phyloP scores from a whole-genome alignment of 2,888 invertebrate species.

The Cremastinae sp. region DNA sequence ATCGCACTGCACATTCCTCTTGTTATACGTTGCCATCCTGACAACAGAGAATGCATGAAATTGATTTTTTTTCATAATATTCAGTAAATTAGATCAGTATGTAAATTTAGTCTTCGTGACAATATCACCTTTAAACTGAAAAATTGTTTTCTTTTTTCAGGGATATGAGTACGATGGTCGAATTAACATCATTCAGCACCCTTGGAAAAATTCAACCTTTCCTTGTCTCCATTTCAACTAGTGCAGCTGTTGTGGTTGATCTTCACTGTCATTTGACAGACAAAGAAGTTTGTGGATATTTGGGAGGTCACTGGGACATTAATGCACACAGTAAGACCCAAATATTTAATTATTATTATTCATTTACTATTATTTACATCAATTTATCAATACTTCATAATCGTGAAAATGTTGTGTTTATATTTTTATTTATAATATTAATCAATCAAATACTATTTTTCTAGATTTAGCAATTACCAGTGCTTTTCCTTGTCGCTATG shows the following conservation, averaged over 20 bases:
- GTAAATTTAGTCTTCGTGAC: background rate
- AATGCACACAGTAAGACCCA: slow-evolving; percentile 91
- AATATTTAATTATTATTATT: too few relatives aligned
- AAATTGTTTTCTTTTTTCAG: slow-evolving; percentile 81
- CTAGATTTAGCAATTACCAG: slow-evolving; percentile 92
- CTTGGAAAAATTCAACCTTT: slow-evolving; percentile 96
- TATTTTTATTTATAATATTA: background rate
- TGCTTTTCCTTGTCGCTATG: slow-evolving; percentile 93
- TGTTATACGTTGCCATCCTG: too few relatives aligned
- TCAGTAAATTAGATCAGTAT: too few relatives aligned
- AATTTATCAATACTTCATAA: background rate
- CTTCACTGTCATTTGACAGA: slow-evolving; percentile 97
- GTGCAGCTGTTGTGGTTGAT: slow-evolving; percentile 93
- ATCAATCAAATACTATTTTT: slow-evolving; percentile 67
- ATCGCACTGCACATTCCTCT: too few relatives aligned
- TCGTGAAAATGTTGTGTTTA: background rate
- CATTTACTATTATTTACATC: background rate
- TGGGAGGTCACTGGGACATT: slow-evolving; percentile 97
- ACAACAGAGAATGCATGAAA: too few relatives aligned
- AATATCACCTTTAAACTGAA: too few relatives aligned
- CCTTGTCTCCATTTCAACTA: slow-evolving; percentile 91
- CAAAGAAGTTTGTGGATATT: slow-evolving; percentile 96
- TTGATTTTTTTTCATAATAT: too few relatives aligned
- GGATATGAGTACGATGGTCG: slow-evolving; percentile 94
- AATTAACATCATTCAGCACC: slow-evolving; percentile 92